Conservation (phyloP, 1,140 invertebrate genomes). For the Drosophila sproati region DNA sequence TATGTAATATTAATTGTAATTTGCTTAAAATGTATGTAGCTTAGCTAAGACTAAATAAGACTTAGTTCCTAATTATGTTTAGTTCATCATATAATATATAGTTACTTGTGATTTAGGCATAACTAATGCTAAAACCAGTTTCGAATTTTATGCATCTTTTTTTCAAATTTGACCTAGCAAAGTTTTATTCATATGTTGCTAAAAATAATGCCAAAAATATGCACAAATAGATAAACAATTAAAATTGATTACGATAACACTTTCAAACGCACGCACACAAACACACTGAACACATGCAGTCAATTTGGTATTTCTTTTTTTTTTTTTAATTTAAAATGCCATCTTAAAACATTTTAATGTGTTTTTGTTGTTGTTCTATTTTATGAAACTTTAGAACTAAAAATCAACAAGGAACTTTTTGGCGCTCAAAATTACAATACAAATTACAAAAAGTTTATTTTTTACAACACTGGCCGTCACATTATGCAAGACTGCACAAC, state of each 20-base stretch:
- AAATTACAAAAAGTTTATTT: slow-evolving; percentile 73
- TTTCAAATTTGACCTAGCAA: slow-evolving; percentile 31
- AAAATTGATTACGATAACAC: slow-evolving; percentile 67
- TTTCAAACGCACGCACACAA: slow-evolving; percentile 37
- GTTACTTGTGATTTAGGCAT: slow-evolving; percentile 54
- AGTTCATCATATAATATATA: slow-evolving; percentile 43
- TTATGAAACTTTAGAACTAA: slow-evolving; percentile 74
- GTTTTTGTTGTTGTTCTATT: slow-evolving; percentile 50
- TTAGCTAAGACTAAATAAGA: slow-evolving; percentile 70
- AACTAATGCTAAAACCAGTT: slow-evolving; percentile 64
- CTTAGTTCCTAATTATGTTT: slow-evolving; percentile 64
- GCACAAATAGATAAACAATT: slow-evolving; percentile 75
- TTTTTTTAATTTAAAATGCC: slow-evolving; percentile 75
- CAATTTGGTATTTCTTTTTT: slow-evolving; percentile 54
- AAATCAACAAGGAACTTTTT: slow-evolving; percentile 83
- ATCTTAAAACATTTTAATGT: slow-evolving; percentile 74
- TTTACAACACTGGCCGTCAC: slow-evolving; percentile 62
- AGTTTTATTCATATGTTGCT: slow-evolving; percentile 38
- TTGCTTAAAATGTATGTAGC: slow-evolving; percentile 46
- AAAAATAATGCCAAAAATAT: slow-evolving; percentile 74
- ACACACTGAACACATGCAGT: slow-evolving; percentile 76
- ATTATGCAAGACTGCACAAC: slow-evolving; percentile 23
- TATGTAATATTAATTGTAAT: slow-evolving; percentile 43
- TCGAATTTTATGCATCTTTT: slow-evolving; percentile 50
- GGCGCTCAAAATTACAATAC: slow-evolving; percentile 80